phyloP scores from a whole-genome alignment of 2,113 vertebrate species.

The Potamarius usumacintae region DNA sequence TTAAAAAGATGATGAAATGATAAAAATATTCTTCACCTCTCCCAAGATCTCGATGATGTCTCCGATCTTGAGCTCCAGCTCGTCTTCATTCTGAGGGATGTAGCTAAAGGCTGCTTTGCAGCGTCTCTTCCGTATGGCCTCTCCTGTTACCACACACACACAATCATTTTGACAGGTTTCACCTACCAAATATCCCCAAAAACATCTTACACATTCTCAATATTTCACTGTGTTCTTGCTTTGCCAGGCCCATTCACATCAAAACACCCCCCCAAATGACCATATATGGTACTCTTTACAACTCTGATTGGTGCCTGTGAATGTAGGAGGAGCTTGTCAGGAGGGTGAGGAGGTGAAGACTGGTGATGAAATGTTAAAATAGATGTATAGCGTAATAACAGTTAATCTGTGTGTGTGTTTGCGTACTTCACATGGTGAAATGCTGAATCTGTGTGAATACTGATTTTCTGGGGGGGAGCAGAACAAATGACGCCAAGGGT shows the following conservation, averaged over 20 bases:
- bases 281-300: not conserved
- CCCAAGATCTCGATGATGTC: constrained; percentile 92
- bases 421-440: not conserved
- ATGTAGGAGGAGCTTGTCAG: too few species aligned
- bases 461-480: too few species aligned
- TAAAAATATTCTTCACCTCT: constrained; percentile 75
- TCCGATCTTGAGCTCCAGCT: constrained; percentile 93
- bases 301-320: too few species aligned
- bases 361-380: too few species aligned
- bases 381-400: too few species aligned
- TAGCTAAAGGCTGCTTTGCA: constrained; percentile 98
- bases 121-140: constrained; percentile 85
- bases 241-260: not conserved
- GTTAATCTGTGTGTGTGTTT: not conserved
- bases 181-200: not conserved
- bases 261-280: not conserved
- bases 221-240: not conserved
- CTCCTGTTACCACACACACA: constrained; percentile 69
- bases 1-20: not conserved
- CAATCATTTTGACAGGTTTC: not conserved
- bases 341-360: too few species aligned
- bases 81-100: constrained; percentile 94
- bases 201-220: not conserved
- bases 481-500: too few species aligned
- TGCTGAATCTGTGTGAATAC: not conserved